Conservation (phyloP, 2,888 invertebrate genomes). For the Nasonia oneida region DNA sequence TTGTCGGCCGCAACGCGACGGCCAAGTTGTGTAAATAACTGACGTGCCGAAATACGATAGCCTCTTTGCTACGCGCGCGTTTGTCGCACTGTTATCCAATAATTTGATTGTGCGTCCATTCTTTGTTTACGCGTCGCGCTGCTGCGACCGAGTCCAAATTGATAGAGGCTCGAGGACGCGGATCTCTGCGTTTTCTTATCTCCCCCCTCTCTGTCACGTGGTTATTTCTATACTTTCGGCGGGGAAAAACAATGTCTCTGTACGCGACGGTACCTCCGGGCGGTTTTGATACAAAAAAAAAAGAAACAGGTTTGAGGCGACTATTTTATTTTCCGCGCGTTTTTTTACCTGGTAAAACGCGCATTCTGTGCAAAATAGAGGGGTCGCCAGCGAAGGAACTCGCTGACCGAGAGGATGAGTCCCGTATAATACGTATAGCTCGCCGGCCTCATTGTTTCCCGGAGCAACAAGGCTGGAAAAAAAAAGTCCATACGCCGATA, state of each 20-base stretch:
- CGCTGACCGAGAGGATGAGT: constrained; percentile 12
- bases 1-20: no score
- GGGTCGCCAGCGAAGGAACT: neutral
- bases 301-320: no score
- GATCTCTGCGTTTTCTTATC: neutral
- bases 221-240: no score
- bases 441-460: constrained; percentile 1
- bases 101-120: constrained; percentile 38
- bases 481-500: neutral
- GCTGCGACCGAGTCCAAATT: neutral
- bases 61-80: constrained; percentile 41
- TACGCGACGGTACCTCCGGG: no score
- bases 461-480: neutral
- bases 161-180: neutral
- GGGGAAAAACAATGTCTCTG: no score
- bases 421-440: neutral
- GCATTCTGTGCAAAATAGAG: neutral
- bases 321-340: no score
- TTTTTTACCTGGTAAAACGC: no score
- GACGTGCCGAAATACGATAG: constrained; percentile 49
- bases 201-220: neutral
- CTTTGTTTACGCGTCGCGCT: constrained; percentile 35
- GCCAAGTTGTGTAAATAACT: constrained; percentile 38
- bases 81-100: constrained; percentile 48
- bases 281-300: no score